These are phyloP conservation scores for Heliconius sara DNA, from an alignment of 2,888 invertebrate species.

Conservation along the genomic window DNA sequence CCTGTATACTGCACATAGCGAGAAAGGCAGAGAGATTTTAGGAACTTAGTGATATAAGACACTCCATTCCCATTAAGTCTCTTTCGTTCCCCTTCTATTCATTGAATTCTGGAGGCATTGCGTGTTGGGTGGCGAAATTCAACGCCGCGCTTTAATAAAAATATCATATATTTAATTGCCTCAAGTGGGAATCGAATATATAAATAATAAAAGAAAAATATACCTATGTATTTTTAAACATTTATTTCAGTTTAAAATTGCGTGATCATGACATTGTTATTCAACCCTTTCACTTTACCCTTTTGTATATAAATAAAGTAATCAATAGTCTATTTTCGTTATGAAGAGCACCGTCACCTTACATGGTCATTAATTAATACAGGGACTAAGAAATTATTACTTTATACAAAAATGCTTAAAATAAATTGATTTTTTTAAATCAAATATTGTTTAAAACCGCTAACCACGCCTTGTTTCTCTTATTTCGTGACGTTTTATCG, in stretches of 20 bases:
- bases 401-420: too few species aligned
- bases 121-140: too few species aligned
- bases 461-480: slow-evolving; percentile 27
- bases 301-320: slow-evolving; percentile 23
- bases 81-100: too few species aligned
- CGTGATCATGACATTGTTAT: slow-evolving; percentile 21
- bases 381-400: not conserved
- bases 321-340: slow-evolving; percentile 32
- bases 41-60: too few species aligned
- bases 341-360: slow-evolving; percentile 20
- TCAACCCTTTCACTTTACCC: slow-evolving; percentile 17
- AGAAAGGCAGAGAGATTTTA: too few species aligned
- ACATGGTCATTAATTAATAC: slow-evolving; percentile 2
- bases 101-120: too few species aligned
- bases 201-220: not conserved
- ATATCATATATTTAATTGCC: too few species aligned
- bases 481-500: slow-evolving; percentile 30
- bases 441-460: slow-evolving; percentile 9
- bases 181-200: too few species aligned
- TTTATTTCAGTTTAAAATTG: slow-evolving; percentile 7
- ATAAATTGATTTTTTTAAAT: too few species aligned
- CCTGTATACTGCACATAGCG: too few species aligned
- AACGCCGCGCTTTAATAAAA: too few species aligned
- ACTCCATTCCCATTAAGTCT: too few species aligned
- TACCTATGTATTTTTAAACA: not conserved